These are phyloP conservation scores for Vulpes ferrilata DNA, from an alignment of 2,113 vertebrate species.

Conservation along the genomic window DNA sequence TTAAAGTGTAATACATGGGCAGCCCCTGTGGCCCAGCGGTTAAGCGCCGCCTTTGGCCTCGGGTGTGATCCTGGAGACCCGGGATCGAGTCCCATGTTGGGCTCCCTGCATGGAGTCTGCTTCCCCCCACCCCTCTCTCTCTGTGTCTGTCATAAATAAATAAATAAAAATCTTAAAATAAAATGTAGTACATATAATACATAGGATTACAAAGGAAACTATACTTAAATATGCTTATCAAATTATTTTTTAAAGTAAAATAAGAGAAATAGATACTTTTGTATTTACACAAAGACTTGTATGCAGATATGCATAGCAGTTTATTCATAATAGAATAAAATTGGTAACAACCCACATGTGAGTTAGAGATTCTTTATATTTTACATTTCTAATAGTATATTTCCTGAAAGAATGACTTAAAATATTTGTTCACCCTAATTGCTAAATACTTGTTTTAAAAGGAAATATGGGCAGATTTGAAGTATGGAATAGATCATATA, in stretches of 20 bases:
- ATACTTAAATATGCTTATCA: neutral
- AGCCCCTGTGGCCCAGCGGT: no score
- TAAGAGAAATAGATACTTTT: neutral
- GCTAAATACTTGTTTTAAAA: conserved; percentile 35
- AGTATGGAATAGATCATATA: neutral
- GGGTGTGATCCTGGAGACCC: no score
- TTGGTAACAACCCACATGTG: neutral
- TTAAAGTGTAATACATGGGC: neutral
- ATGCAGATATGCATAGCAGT: neutral
- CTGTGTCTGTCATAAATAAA: no score
- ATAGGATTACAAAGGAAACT: neutral
- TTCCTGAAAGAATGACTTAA: no score
- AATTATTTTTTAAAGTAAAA: neutral
- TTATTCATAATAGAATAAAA: neutral
- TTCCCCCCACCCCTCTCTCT: no score
- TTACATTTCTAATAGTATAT: no score
- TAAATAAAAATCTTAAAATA: no score
- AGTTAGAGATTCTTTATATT: no score
- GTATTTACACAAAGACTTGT: neutral
- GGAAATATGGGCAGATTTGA: neutral
- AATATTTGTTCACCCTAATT: neutral
- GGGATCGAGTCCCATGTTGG: no score
- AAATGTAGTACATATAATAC: neutral
- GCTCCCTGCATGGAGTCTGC: no score
- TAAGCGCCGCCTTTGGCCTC: no score